A percentile compares a stretch with the other conserved stretches of the same genome.
These are phyloP conservation scores for Drosophila stalkeri DNA, from an alignment of 2,888 invertebrate genomes.

Conservation along the genomic window DNA sequence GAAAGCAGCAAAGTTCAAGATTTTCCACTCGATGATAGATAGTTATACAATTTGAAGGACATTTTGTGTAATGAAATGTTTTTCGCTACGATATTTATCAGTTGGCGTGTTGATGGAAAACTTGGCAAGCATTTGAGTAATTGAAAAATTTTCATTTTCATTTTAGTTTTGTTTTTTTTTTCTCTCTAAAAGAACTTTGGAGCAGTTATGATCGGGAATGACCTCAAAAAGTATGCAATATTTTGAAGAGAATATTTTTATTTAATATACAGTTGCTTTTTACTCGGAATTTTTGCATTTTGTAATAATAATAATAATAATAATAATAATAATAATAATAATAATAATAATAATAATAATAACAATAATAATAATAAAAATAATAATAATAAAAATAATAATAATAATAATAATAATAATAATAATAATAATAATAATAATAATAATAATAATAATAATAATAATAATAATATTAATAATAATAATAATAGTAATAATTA, in stretches of 20 bases:
- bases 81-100: slow-evolving; percentile 16
- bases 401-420: no score
- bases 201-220: not conserved
- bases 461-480: no score
- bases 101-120: not conserved
- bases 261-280: not conserved
- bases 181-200: not conserved
- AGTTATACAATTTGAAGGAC: slow-evolving; percentile 20
- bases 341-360: no score
- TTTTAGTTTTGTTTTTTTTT: not conserved
- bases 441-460: no score
- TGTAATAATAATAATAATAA: no score
- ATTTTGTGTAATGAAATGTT: slow-evolving; percentile 11
- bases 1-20: slow-evolving; percentile 52
- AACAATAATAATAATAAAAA: no score
- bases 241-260: not conserved
- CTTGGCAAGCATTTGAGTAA: slow-evolving; percentile 1
- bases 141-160: not conserved
- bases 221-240: not conserved
- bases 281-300: no score
- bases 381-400: no score
- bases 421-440: no score
- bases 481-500: no score
- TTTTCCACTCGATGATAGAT: slow-evolving; percentile 25
- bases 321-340: no score